These are phyloP conservation scores for Chlorocebus sabaeus DNA, from an alignment of 2,113 vertebrate genomes.

Conservation along the genomic window DNA sequence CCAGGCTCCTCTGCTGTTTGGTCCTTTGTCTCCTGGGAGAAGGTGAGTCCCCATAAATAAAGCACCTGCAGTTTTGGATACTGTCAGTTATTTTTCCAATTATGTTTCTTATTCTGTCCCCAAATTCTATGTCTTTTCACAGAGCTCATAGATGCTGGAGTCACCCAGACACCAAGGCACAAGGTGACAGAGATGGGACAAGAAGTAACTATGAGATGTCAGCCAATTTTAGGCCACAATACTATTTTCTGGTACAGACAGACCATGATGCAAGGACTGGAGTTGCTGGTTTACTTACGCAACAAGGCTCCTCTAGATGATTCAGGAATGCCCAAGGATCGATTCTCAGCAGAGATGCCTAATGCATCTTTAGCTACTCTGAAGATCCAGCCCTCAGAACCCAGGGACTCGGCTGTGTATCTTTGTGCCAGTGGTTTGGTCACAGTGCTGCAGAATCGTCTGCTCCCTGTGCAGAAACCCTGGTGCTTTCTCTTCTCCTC, in stretches of 20 bases:
- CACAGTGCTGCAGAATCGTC: background rate
- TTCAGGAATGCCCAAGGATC: background rate
- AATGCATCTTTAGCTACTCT: fast-evolving
- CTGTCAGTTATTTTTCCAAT: background rate
- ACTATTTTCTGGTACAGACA: constrained; percentile 28
- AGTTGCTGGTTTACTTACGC: background rate
- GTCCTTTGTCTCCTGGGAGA: background rate
- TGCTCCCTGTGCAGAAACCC: background rate
- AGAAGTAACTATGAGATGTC: background rate
- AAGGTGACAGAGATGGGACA: background rate
- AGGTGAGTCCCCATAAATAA: background rate
- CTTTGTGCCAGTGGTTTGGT: constrained; percentile 26
- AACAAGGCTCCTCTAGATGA: fast-evolving
- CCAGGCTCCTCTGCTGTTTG: background rate
- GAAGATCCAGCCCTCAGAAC: background rate
- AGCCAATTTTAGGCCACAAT: background rate
- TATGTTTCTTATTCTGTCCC: background rate
- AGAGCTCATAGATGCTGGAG: background rate
- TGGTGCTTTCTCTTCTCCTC: background rate
- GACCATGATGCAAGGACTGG: background rate
- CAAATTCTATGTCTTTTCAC: background rate
- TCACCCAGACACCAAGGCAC: background rate
- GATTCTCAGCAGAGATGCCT: background rate
- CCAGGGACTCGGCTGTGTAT: background rate
- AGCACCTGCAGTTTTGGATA: background rate